Base-by-base conservation (phyloP, 53 echinoderm and acorn worm genomes). In the Henricia sp. region DNA sequence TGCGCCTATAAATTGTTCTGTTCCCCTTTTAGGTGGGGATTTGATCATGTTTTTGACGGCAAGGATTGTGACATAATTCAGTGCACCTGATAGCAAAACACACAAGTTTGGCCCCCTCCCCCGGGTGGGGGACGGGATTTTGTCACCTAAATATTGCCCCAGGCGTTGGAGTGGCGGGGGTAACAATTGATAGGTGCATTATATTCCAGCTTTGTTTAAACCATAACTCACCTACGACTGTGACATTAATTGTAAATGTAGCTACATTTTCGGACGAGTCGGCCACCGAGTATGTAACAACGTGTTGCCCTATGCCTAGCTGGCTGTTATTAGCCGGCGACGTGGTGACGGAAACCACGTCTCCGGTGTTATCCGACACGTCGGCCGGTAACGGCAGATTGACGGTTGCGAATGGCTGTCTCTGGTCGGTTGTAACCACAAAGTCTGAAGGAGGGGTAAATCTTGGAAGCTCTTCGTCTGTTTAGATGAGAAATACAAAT, bases 171-270 rank as follows among this genome's bases (percentile, higher is more conserved):
- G n/a, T n/a, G n/a, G n/a, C n/a, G n/a, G n/a, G n/a, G n/a, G n/a
- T n/a, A n/a, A n/a, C n/a, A n/a, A n/a, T n/a, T n/a, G n/a, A n/a
- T n/a, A n/a, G n/a, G n/a, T n/a, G n/a, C n/a, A n/a, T n/a, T n/a
- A n/a, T n/a, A n/a, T n/a, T n/a, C n/a, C n/a, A n/a, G n/a, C n/a
- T n/a, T n/a, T 56, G n/a, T 23, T 23, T 56, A 21, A 56, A 21
- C 27, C n/a, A 21, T 39, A 38, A 70, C 70, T 46, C 43, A 70
- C 70, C 70, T 42, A 70, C 28, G 44, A 70, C 70, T 26, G 43
- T 70, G 46, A 70, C 29, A 21, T 11, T 46, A 16, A 70, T 29
- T 12, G 11, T 44, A 10, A 70, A 70, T 2, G 26, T 44, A 4
- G 26, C 24, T 11, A 2, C 10, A 27, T 70, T 70, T 12, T 46